phyloP scores from a whole-genome alignment of 2,797 vertebrate genomes.

The Amazona ochrocephala region DNA sequence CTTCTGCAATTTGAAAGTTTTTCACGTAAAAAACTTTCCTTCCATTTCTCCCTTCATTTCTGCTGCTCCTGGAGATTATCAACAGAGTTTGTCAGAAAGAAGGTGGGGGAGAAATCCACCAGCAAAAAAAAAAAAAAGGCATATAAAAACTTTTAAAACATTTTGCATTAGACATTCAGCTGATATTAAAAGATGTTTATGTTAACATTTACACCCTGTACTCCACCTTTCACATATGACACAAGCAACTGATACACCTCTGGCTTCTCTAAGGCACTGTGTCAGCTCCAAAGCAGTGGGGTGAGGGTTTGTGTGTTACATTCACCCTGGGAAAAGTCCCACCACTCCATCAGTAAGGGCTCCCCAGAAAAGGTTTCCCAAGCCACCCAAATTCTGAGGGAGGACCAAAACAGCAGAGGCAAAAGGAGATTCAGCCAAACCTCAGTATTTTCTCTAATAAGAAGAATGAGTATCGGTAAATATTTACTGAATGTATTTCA shows the following conservation, averaged over 20 bases:
- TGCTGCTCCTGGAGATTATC: not conserved
- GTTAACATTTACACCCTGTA: not conserved
- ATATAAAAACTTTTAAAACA: not conserved
- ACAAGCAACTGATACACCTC: not conserved
- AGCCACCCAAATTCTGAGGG: not conserved
- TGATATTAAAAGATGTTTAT: not conserved
- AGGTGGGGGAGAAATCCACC: not conserved
- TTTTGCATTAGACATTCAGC: not conserved
- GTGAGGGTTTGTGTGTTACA: not conserved
- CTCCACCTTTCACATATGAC: not conserved
- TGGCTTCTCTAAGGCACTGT: not conserved
- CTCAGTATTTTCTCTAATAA: conserved; percentile 7
- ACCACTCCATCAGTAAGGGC: not conserved
- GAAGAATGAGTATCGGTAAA: not conserved
- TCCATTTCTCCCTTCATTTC: conserved; percentile 7
- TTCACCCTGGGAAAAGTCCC: too few relatives aligned
- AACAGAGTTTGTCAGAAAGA: not conserved
- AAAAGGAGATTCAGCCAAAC: not conserved
- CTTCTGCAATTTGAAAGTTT: not conserved
- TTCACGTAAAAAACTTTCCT: not conserved
- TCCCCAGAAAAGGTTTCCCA: not conserved
- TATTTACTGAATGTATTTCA: not conserved
- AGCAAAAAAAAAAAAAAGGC: too few relatives aligned
- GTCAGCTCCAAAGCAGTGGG: not conserved
- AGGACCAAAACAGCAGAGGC: not conserved